Conservation (phyloP, 2,113 vertebrate genomes). For the Desmodus rotundus region DNA sequence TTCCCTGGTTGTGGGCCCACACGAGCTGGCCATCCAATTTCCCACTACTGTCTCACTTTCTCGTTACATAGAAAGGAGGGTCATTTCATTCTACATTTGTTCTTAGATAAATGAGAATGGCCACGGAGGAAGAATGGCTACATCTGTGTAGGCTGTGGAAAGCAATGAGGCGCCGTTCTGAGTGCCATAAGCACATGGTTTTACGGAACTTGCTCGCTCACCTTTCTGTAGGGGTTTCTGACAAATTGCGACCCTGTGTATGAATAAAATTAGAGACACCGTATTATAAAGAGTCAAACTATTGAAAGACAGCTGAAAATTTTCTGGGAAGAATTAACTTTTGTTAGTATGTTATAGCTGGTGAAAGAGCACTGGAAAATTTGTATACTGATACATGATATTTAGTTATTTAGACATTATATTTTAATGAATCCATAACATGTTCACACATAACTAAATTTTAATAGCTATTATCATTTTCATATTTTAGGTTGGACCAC, state of each 20-base stretch:
- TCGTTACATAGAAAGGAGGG: neutral
- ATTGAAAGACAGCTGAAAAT: neutral
- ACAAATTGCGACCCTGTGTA: neutral
- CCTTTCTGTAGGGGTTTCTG: neutral
- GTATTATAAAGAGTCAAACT: neutral
- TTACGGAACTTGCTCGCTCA: neutral
- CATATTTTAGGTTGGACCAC: neutral
- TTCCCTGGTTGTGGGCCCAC: neutral
- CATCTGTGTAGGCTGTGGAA: slow-evolving; percentile 24
- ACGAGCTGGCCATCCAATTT: neutral
- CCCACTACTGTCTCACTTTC: neutral
- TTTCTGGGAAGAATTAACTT: neutral
- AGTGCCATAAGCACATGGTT: slow-evolving; percentile 30
- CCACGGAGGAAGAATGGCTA: slow-evolving; percentile 33
- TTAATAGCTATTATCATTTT: neutral
- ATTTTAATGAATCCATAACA: neutral
- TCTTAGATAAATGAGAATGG: slow-evolving; percentile 45
- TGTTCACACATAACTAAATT: neutral
- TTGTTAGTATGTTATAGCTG: neutral
- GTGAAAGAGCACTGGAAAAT: neutral
- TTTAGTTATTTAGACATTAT: slow-evolving; percentile 29
- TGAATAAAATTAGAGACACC: neutral
- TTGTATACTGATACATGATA: neutral
- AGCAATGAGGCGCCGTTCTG: neutral
- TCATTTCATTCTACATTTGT: slow-evolving; percentile 36